Evolutionary conservation across 2,113 vertebrate genomes (phyloP).

Genomic region (Xiphias gladius): DNA sequence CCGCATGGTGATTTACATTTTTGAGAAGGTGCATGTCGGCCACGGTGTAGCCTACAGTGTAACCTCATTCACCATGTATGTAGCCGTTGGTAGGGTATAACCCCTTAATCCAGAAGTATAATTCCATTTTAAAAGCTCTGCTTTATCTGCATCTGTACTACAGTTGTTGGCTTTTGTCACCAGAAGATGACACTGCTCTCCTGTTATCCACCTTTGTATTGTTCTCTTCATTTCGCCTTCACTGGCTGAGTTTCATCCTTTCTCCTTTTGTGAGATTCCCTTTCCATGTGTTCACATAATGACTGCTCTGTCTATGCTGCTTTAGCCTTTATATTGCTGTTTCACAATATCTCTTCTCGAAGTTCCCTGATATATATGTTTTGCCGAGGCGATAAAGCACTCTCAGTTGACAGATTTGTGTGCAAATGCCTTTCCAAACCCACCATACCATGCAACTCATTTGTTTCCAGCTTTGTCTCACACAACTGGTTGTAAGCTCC

Average conservation of each 20-base stretch:
- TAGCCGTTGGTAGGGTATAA: neutral
- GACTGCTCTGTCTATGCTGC: neutral
- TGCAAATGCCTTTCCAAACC: neutral
- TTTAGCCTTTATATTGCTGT: neutral
- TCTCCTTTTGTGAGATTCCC: neutral
- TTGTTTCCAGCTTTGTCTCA: conserved; percentile 4
- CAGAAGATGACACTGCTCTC: conserved; percentile 12
- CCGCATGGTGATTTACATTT: neutral
- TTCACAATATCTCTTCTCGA: neutral
- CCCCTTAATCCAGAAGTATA: neutral
- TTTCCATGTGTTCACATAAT: neutral
- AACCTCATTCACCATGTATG: neutral
- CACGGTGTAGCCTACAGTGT: neutral
- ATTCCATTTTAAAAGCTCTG: neutral
- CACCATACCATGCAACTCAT: neutral
- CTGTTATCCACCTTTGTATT: neutral
- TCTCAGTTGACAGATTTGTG: neutral
- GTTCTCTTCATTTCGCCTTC: neutral
- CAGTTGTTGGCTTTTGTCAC: conserved; percentile 9
- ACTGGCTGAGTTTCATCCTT: neutral
- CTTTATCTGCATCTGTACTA: neutral
- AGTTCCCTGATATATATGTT: neutral
- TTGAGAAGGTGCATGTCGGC: neutral
- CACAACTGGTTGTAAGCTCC: neutral
- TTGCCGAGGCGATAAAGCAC: neutral